Percentiles rank a stretch among this genome's conserved stretches.
These are phyloP conservation scores for Chydorus sphaericus DNA, from an alignment of 2,888 invertebrate genomes.

Conservation along the genomic window DNA sequence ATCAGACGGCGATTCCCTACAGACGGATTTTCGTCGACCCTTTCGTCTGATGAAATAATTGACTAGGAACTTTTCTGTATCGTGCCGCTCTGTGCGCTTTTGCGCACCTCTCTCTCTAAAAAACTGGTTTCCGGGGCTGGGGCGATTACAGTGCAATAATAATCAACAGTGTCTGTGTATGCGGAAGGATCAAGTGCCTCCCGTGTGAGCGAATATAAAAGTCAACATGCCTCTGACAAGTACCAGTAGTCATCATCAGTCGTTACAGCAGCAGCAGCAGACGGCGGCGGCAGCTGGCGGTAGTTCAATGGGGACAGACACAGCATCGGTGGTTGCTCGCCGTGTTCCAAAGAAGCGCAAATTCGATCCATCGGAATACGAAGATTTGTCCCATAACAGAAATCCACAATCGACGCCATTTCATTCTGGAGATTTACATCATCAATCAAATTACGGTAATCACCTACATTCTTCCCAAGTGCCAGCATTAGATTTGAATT, in stretches of 20 bases:
- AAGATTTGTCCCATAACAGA: conserved; percentile 42
- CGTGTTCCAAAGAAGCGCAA: conserved; percentile 90
- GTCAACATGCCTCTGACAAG: too few relatives aligned
- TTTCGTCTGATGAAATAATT: too few relatives aligned
- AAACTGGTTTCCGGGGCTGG: background rate
- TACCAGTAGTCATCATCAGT: background rate
- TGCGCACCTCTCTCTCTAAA: too few relatives aligned
- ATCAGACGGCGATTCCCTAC: background rate
- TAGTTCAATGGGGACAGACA: background rate
- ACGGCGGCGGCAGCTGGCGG: too few relatives aligned
- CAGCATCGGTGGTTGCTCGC: conserved; percentile 27
- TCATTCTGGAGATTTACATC: too few relatives aligned
- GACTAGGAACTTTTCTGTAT: too few relatives aligned
- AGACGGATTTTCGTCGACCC: too few relatives aligned
- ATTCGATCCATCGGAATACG: conserved; percentile 61
- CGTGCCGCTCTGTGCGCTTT: too few relatives aligned
- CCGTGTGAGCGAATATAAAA: too few relatives aligned
- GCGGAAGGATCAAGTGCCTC: too few relatives aligned
- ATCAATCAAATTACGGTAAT: too few relatives aligned
- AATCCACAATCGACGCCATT: conserved; percentile 13
- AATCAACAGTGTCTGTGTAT: background rate
- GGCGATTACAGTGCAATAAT: background rate
- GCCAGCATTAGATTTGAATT: background rate
- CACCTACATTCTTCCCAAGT: background rate
- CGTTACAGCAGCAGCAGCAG: background rate